Percentiles rank a stretch among this genome's conserved stretches.
phyloP scores from a whole-genome alignment of 2,113 vertebrate genomes.

The Epinephelus cyanopodus region DNA sequence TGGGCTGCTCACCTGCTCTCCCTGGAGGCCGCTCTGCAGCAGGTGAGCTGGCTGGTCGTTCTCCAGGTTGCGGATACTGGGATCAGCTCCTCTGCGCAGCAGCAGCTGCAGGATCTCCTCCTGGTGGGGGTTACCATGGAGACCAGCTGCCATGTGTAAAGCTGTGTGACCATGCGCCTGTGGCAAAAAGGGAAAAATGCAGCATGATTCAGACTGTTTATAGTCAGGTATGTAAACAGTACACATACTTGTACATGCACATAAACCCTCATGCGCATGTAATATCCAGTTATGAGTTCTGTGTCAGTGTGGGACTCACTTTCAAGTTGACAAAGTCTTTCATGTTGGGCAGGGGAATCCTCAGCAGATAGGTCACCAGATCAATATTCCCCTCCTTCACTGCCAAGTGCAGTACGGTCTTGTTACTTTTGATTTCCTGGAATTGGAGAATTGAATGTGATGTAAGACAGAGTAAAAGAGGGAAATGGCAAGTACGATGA shows the following conservation, averaged over 20 bases:
- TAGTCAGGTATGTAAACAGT: background rate
- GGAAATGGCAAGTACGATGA: conserved; percentile 3
- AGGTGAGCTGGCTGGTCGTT: conserved; percentile 92
- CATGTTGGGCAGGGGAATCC: conserved; percentile 80
- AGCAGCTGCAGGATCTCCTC: conserved; percentile 88
- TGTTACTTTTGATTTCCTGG: conserved; percentile 95
- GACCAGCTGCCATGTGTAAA: conserved; percentile 93
- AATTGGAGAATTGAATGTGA: conserved; percentile 41
- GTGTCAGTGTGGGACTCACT: conserved; percentile 76
- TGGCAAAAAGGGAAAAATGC: background rate
- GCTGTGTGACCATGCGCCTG: conserved; percentile 95
- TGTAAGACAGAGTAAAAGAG: conserved; percentile 28
- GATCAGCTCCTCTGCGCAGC: conserved; percentile 88
- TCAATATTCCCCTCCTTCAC: conserved; percentile 91
- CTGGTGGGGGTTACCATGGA: conserved; percentile 86
- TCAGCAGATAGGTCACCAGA: conserved; percentile 87
- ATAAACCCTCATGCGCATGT: background rate
- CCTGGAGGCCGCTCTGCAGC: conserved; percentile 86
- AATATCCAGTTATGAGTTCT: conserved; percentile 18
- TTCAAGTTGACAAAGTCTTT: conserved; percentile 92
- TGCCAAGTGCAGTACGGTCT: conserved; percentile 90
- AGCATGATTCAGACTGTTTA: conserved; percentile 21
- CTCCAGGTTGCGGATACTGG: conserved; percentile 92
- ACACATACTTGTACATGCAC: background rate
- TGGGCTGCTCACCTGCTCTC: conserved; percentile 85